These are phyloP conservation scores for Lomographa bimaculata DNA, from an alignment of 2,888 invertebrate species.

Conservation along the genomic window DNA sequence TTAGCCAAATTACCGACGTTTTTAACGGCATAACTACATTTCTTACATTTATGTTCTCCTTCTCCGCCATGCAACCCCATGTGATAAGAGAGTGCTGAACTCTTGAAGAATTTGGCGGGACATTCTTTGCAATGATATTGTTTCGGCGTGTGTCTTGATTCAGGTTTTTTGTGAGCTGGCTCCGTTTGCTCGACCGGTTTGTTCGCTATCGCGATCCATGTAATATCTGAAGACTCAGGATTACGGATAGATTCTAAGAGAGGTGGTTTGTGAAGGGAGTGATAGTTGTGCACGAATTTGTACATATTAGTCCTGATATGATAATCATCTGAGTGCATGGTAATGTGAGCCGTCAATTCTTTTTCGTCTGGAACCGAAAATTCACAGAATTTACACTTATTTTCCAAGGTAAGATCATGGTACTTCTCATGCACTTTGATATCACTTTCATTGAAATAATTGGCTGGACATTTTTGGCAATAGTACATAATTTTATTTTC, in stretches of 20 bases:
- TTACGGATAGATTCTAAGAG: conserved; percentile 71
- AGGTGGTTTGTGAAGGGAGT: conserved; percentile 86
- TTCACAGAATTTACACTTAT: conserved; percentile 90
- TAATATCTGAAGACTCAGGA: conserved; percentile 53
- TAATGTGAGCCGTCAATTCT: conserved; percentile 87
- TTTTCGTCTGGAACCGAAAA: conserved; percentile 89
- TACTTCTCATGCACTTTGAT: conserved; percentile 88
- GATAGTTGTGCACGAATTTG: conserved; percentile 85
- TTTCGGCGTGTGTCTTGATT: conserved; percentile 60
- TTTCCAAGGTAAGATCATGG: conserved; percentile 85
- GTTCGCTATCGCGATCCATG: conserved; percentile 72
- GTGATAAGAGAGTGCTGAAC: conserved; percentile 88
- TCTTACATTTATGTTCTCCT: conserved; percentile 86
- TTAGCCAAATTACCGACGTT: conserved; percentile 87
- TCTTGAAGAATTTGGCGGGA: conserved; percentile 89
- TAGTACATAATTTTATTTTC: conserved; percentile 85
- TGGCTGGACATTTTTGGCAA: conserved; percentile 92
- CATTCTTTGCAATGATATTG: conserved; percentile 85
- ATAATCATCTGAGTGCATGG: conserved; percentile 91
- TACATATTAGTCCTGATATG: conserved; percentile 89
- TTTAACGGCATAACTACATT: conserved; percentile 88
- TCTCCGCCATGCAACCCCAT: conserved; percentile 86
- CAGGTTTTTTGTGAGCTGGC: conserved; percentile 48
- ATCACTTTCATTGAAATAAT: conserved; percentile 91
- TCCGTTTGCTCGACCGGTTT: conserved; percentile 53